Evolutionary conservation across 2,113 vertebrate genomes (phyloP).

Genomic region (Sialia sialis): DNA sequence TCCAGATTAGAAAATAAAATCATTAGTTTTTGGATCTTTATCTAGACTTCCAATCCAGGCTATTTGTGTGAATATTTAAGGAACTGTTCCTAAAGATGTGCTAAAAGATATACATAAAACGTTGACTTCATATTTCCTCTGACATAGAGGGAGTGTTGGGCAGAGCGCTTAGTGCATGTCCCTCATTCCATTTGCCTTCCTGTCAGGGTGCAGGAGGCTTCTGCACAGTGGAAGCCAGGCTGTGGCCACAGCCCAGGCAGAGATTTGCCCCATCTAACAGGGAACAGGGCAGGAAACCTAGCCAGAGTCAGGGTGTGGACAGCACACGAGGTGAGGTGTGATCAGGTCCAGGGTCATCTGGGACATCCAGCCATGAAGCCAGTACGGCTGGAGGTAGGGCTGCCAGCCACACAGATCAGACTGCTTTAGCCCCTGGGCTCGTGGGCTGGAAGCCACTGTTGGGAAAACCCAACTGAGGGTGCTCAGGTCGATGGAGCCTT

Average conservation of each 20-base stretch:
- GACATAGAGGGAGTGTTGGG: fast-evolving
- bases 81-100: neutral
- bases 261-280: neutral
- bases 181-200: neutral
- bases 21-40: neutral
- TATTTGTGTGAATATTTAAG: neutral
- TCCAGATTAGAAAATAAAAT: neutral
- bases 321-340: fast-evolving
- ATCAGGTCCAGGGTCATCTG: neutral
- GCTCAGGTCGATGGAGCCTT: neutral
- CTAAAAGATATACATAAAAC: neutral
- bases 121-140: neutral
- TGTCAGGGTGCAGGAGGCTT: fast-evolving
- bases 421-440: fast-evolving
- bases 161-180: neutral
- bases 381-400: neutral
- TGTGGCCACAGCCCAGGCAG: neutral
- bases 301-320: neutral
- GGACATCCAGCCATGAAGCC: neutral
- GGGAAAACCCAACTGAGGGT: fast-evolving
- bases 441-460: fast-evolving
- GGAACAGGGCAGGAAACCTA: neutral
- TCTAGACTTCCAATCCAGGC: neutral
- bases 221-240: fast-evolving
- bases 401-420: too few species aligned